A percentile compares a stretch with the other conserved stretches of the same genome.
phyloP scores from a whole-genome alignment of 2,797 vertebrate species.

The Myotis myotis region DNA sequence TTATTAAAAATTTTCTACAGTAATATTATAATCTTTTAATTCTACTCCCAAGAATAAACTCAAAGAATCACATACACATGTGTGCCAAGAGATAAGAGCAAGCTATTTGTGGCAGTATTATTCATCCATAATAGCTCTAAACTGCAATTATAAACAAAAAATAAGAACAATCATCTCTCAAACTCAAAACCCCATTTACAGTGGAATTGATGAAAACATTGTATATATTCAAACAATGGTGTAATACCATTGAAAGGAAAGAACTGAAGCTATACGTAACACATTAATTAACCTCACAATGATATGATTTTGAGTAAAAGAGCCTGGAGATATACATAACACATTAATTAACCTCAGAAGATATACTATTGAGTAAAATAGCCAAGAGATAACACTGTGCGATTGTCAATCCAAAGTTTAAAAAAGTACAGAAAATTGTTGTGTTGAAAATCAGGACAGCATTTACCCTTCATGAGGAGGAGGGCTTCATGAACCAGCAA shows the following conservation, averaged over 20 bases:
- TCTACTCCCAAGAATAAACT: background rate
- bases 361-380: background rate
- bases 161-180: background rate
- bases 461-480: background rate
- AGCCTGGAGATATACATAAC: background rate
- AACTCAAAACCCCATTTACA: background rate
- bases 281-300: background rate
- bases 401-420: background rate
- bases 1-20: background rate
- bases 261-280: background rate
- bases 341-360: background rate
- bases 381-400: background rate
- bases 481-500: background rate
- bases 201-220: background rate
- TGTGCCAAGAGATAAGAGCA: background rate
- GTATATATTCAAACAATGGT: background rate
- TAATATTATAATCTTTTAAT: background rate
- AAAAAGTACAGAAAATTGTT: background rate
- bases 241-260: background rate
- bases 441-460: background rate
- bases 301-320: background rate
- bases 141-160: background rate
- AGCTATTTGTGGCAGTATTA: background rate
- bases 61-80: background rate
- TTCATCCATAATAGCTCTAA: background rate